phyloP scores from a whole-genome alignment of 2,797 vertebrate genomes.

The Antrozous pallidus region DNA sequence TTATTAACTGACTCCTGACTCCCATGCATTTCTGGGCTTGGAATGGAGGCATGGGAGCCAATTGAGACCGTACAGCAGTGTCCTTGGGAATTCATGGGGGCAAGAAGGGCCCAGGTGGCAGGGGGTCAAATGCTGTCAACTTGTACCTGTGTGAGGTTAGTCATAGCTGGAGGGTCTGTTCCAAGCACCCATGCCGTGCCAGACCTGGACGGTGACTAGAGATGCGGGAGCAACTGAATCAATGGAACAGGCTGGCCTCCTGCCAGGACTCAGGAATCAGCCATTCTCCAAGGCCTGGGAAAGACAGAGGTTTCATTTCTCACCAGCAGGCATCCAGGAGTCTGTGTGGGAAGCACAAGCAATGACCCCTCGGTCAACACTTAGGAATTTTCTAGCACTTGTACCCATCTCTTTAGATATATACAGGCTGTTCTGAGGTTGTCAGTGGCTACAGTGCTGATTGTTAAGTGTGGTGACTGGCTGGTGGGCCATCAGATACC shows the following conservation, averaged over 20 bases:
- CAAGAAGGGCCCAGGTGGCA: too few relatives aligned
- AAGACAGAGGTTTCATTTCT: neutral
- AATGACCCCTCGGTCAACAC: accelerated
- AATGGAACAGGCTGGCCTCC: neutral
- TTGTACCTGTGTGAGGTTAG: neutral
- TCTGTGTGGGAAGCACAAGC: neutral
- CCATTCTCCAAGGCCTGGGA: neutral
- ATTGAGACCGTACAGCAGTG: neutral
- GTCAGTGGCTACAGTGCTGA: neutral
- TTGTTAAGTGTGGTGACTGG: neutral
- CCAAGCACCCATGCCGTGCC: accelerated
- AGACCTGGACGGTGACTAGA: accelerated
- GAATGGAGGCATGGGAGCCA: neutral
- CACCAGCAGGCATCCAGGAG: accelerated
- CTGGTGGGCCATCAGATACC: neutral
- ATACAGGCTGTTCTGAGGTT: neutral
- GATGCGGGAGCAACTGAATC: neutral
- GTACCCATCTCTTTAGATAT: neutral
- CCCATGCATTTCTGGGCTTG: neutral
- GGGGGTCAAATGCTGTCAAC: neutral
- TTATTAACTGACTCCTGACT: neutral
- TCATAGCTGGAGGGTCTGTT: neutral
- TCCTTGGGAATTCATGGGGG: neutral
- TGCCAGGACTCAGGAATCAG: neutral
- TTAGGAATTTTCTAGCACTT: neutral